Evolutionary conservation across 2,797 vertebrate genomes (phyloP), one percentile per base, ranked within the genome.

Genomic region (Enteromius viviparus): DNA sequence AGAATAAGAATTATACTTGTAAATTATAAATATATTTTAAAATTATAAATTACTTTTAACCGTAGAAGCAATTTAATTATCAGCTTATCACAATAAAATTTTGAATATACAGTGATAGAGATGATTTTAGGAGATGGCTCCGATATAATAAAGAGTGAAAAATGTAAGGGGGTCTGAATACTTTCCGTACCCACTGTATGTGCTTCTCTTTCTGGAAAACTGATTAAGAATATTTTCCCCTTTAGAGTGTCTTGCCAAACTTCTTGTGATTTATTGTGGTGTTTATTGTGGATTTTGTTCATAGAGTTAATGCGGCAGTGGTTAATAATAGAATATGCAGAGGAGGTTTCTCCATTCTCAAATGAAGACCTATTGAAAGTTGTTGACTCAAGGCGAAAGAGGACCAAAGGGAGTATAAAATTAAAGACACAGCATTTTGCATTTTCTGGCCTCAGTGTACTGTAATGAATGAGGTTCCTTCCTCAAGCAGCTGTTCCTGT

Each of bases 401-500:
- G 26, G 26, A 21, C 45, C 78, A 42, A 29, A 62, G 26, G 34
- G 64, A 42, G 29, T 79, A 65, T 49, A 66, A 62, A 65, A 26
- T 84, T 76, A 68, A 84, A 81, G 62, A 64, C 17, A 14, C 26
- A 40, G 37, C 76, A 66, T 65, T 76, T 60, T 5, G 40, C 65
- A 34, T 77, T 80, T 83, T 80, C 29, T 66, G 58, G 58, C 80
- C 58, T 76, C 32, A 26, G 17, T 76, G 53, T 66, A 2, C 32
- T 76, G 6, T 55, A 80, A 62, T 60, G 29, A 69, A 85, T 80
- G 76, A 37, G n/a, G 32, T 55, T 74, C 49, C 8, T 78, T 74
- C 40, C 77, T 83, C 49, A 17, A 37, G 80, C 86, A 85, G 86
- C 78, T 85, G 84, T 79, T 69, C 26, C 42, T 65, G 26, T 34